A percentile compares a stretch with the other conserved stretches of the same genome.
These are phyloP conservation scores for Andrena trimmerana DNA, from an alignment of 2,888 invertebrate genomes.

Conservation along the genomic window DNA sequence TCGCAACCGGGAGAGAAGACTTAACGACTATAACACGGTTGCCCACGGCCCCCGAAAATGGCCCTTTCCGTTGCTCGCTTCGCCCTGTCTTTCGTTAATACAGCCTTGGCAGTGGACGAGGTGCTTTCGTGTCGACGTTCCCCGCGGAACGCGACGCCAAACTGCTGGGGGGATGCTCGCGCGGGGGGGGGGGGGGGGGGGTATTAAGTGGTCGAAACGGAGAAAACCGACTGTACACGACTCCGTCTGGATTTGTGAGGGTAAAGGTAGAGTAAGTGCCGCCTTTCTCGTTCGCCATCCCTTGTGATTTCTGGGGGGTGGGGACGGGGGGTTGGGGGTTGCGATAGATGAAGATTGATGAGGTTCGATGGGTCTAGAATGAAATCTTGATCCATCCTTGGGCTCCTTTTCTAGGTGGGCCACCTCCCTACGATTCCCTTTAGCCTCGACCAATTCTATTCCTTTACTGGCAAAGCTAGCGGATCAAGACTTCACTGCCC, in stretches of 20 bases:
- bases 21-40: slow-evolving; percentile 23
- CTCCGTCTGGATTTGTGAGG: neutral
- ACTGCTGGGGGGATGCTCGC: slow-evolving; percentile 1
- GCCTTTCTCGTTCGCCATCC: slow-evolving; percentile 39
- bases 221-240: slow-evolving; percentile 2
- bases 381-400: slow-evolving; percentile 12
- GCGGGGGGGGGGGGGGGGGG: too few relatives aligned
- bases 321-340: too few relatives aligned
- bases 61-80: neutral
- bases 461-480: neutral
- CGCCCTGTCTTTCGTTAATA: neutral
- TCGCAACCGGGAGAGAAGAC: slow-evolving; percentile 54
- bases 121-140: neutral
- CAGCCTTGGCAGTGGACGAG: neutral
- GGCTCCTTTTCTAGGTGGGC: neutral
- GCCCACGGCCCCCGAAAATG: slow-evolving; percentile 30
- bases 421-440: too few relatives aligned
- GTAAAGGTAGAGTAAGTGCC: slow-evolving; percentile 7
- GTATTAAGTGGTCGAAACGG: slow-evolving; percentile 25
- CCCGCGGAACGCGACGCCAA: neutral
- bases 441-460: neutral
- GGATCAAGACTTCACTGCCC: slow-evolving; percentile 16
- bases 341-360: neutral
- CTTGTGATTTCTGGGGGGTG: neutral
- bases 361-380: neutral